phyloP scores from a whole-genome alignment of 2,888 invertebrate genomes.

The Mythimna vitellina region DNA sequence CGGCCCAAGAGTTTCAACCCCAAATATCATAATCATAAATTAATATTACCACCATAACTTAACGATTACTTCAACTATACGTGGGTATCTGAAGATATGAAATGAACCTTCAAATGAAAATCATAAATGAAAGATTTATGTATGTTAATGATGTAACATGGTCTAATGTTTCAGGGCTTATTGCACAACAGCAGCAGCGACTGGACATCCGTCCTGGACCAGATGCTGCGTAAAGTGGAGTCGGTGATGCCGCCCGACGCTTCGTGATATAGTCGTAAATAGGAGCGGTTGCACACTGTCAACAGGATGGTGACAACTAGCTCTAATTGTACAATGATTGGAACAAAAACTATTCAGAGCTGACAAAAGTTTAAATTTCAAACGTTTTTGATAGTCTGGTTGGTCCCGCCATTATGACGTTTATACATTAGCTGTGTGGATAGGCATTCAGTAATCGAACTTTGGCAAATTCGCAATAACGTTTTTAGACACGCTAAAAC shows the following conservation, averaged over 20 bases:
- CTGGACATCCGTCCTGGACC: conserved; percentile 4
- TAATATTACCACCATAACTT: no score
- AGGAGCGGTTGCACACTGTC: background rate
- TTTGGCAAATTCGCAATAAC: no score
- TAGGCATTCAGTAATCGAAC: background rate
- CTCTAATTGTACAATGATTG: background rate
- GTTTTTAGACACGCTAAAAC: no score
- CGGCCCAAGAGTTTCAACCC: no score
- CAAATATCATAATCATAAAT: no score
- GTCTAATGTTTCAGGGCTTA: conserved; percentile 14
- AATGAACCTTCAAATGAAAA: no score
- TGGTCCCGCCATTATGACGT: no score
- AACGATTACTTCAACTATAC: no score
- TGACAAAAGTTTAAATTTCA: conserved; percentile 1
- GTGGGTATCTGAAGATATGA: no score
- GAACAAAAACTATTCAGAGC: background rate
- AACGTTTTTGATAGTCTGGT: background rate
- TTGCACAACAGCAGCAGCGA: background rate
- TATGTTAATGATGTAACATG: background rate
- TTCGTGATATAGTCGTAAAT: conserved; percentile 2
- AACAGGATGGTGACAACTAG: background rate
- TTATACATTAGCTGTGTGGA: background rate
- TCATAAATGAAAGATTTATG: background rate
- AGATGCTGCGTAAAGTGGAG: conserved; percentile 8
- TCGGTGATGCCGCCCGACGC: conserved; percentile 14